Evolutionary conservation across 2,797 vertebrate species (phyloP).

Genomic region (Euphonia xanthogaster): DNA sequence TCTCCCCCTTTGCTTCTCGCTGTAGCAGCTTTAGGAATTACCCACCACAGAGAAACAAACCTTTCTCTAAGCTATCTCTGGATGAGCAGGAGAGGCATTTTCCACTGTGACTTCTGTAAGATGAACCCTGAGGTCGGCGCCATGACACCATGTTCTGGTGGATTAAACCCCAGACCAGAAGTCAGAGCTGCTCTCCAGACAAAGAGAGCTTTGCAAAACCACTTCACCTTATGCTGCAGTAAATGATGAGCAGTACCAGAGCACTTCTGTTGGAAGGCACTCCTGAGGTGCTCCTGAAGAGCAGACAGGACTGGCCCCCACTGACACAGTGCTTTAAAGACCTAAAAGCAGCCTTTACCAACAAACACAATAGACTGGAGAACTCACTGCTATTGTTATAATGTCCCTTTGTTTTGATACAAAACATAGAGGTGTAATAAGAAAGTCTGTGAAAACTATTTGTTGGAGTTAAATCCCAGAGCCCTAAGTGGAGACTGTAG

Average conservation of each 20-base stretch:
- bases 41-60: neutral
- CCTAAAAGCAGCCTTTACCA: neutral
- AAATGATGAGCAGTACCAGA: neutral
- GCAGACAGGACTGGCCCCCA: neutral
- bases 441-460: neutral
- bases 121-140: neutral
- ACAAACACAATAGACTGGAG: neutral
- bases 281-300: neutral
- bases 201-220: neutral
- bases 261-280: neutral
- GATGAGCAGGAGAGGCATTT: neutral
- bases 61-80: neutral
- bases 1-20: neutral
- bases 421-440: neutral
- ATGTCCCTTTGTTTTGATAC: neutral
- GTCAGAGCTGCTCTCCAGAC: neutral
- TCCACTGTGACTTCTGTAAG: neutral
- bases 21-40: neutral
- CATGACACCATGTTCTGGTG: neutral
- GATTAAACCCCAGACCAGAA: neutral
- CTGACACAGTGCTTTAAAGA: neutral
- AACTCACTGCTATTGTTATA: neutral
- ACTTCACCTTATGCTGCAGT: neutral
- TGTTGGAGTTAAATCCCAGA: neutral
- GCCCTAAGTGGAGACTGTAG: neutral